Conservation (phyloP, 2,888 invertebrate species). For the Eupithecia inturbata region DNA sequence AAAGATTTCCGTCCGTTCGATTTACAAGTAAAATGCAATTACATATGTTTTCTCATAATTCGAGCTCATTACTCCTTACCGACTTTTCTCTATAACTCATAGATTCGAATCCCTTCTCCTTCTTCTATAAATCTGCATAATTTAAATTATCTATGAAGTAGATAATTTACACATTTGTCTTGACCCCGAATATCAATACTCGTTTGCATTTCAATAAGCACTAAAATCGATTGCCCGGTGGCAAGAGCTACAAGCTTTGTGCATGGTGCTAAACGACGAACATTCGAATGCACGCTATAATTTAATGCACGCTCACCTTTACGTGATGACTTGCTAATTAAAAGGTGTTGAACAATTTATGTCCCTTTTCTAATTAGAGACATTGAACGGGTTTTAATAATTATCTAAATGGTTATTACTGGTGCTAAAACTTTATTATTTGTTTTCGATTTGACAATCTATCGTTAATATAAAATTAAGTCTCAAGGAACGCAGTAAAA, state of each 20-base stretch:
- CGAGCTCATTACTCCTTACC: too few species aligned
- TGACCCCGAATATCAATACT: neutral
- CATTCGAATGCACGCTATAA: constrained; percentile 42
- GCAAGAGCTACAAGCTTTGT: neutral
- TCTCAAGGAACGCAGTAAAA: neutral
- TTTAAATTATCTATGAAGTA: too few species aligned
- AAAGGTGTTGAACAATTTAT: constrained; percentile 39
- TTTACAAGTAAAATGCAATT: too few species aligned
- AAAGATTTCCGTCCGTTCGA: too few species aligned
- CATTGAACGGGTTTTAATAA: constrained; percentile 17
- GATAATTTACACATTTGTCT: too few species aligned
- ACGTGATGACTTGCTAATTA: constrained; percentile 40
- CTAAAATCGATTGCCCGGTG: neutral
- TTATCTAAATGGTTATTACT: constrained; percentile 13
- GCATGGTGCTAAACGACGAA: constrained; percentile 30
- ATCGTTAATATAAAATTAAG: constrained; percentile 5
- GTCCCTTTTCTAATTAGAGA: constrained; percentile 28
- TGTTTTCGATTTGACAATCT: constrained; percentile 8
- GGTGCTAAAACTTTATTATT: constrained; percentile 10
- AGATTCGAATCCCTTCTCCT: too few species aligned
- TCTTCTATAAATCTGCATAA: too few species aligned
- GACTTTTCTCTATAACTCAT: too few species aligned
- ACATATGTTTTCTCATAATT: too few species aligned
- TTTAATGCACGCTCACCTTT: constrained; percentile 41
- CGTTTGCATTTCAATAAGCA: too few species aligned